A percentile compares a stretch with the other conserved stretches of the same genome.
Conservation (phyloP, 2,113 vertebrate species). For the Centropus unirufus region DNA sequence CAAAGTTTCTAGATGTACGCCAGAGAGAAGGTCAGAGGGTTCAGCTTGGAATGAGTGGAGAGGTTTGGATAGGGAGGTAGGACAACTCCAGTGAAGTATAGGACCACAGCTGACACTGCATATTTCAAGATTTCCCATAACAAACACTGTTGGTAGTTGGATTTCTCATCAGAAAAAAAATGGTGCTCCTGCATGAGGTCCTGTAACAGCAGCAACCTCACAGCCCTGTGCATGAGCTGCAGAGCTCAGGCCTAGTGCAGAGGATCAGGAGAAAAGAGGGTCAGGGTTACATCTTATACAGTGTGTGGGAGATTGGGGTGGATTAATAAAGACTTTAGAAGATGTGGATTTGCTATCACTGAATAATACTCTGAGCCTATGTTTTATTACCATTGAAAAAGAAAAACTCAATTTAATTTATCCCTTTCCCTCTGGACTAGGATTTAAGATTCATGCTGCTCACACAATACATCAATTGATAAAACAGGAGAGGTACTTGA, state of each 20-base stretch:
- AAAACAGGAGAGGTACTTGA: not conserved
- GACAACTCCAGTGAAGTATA: not conserved
- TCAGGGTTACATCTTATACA: not conserved
- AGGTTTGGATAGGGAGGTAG: not conserved
- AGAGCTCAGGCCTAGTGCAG: not conserved
- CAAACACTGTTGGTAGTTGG: not conserved
- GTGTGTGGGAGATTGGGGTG: not conserved
- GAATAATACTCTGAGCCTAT: not conserved
- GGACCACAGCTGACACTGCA: rapidly evolving
- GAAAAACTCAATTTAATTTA: not conserved
- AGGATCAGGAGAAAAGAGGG: not conserved
- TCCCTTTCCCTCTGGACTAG: not conserved
- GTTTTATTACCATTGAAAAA: not conserved
- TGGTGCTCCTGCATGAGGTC: not conserved
- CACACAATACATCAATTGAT: not conserved
- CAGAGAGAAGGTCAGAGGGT: not conserved
- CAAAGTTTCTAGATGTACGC: not conserved
- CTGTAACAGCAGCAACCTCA: not conserved
- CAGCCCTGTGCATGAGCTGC: not conserved
- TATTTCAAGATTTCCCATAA: not conserved
- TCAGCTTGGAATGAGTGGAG: not conserved
- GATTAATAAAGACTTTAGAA: not conserved
- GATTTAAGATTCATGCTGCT: not conserved
- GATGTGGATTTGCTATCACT: not conserved
- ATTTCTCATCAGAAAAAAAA: not conserved